These are phyloP conservation scores for Chloebia gouldiae DNA, from an alignment of 2,113 vertebrate species.

Conservation along the genomic window DNA sequence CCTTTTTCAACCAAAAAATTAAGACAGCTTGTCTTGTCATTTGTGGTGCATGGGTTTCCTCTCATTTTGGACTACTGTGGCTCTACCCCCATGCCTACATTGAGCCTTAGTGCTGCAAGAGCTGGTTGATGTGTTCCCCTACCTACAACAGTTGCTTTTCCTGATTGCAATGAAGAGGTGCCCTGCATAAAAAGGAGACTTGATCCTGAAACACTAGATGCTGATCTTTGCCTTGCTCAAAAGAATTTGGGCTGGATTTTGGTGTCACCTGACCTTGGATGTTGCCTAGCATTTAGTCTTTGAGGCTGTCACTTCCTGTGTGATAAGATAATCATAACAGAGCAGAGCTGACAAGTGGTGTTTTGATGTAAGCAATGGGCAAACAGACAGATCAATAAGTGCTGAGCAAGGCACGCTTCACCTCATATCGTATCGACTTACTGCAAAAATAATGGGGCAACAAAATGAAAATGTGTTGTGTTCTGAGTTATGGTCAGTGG, in stretches of 20 bases:
- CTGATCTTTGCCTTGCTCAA: not conserved
- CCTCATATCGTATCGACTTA: slow-evolving; percentile 72
- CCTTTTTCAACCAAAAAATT: not conserved
- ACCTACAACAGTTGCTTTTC: not conserved
- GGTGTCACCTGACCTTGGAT: slow-evolving; percentile 41
- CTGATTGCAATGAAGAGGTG: not conserved
- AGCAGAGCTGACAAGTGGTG: slow-evolving; percentile 65
- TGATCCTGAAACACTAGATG: not conserved
- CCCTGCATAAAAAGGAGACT: not conserved
- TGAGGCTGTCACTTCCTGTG: slow-evolving; percentile 59
- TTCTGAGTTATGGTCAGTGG: slow-evolving; percentile 73
- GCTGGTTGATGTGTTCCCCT: not conserved
- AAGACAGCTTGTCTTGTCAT: not conserved
- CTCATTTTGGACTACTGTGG: not conserved
- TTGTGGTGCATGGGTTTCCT: not conserved
- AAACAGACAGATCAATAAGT: slow-evolving; percentile 75
- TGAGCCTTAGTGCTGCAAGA: not conserved
- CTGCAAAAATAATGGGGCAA: slow-evolving; percentile 71
- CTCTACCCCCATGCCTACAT: not conserved
- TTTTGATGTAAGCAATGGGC: slow-evolving; percentile 77
- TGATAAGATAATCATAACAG: slow-evolving; percentile 72
- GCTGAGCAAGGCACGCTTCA: slow-evolving; percentile 76
- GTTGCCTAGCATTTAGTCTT: slow-evolving; percentile 32
- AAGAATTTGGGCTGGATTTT: not conserved
- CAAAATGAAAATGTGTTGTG: slow-evolving; percentile 77